Conservation (phyloP, 1,140 invertebrate species). For the Anastrepha obliqua region DNA sequence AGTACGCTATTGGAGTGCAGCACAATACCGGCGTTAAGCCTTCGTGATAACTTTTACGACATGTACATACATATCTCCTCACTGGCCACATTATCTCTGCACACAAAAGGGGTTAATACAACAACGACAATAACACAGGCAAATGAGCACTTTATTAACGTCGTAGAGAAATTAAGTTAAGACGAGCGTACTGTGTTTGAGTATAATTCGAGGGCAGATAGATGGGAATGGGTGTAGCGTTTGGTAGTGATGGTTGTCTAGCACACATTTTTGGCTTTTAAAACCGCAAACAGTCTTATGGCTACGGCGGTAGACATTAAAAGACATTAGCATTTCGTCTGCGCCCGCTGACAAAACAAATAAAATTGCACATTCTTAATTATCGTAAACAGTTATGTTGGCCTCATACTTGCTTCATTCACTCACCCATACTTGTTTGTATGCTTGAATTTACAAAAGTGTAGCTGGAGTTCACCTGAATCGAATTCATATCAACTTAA, state of each 20-base stretch:
- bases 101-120: constrained; percentile 10
- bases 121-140: neutral
- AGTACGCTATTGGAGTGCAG: neutral
- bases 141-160: constrained; percentile 48
- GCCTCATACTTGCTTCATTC: neutral
- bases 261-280: constrained; percentile 43
- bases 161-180: neutral
- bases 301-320: neutral
- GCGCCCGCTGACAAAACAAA: constrained; percentile 11
- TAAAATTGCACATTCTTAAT: constrained; percentile 39
- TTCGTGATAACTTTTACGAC: constrained; percentile 40
- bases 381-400: constrained; percentile 28
- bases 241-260: neutral
- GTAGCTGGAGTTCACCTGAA: neutral
- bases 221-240: neutral
- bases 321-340: constrained; percentile 29
- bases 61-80: neutral
- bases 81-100: neutral
- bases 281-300: constrained; percentile 35
- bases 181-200: neutral
- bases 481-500: neutral
- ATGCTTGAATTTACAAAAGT: too few species aligned
- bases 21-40: constrained; percentile 18
- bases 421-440: neutral
- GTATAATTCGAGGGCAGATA: neutral